Evolutionary conservation across 2,113 vertebrate species (phyloP), one percentile per base, ranked within the genome.

Genomic region (Chloropsis hardwickii): DNA sequence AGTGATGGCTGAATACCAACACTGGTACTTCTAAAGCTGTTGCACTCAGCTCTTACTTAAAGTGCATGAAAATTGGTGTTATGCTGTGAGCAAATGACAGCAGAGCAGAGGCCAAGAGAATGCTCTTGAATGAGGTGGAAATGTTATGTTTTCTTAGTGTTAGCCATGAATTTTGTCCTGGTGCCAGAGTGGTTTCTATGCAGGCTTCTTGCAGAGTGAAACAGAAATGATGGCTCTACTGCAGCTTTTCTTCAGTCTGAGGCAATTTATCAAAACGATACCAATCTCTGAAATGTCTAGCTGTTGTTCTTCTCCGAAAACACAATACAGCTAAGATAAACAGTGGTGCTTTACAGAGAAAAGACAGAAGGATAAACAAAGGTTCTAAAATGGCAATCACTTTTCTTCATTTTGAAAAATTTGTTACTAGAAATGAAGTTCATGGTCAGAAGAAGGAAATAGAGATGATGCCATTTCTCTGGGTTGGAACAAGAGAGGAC

Each of bases 261-360:
- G 58, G 76, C 58, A 73, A 93, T 95, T 90, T 83, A 88, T 93
- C 90, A 94, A 64, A 35, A 25, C 0, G 88, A 93, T 94, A 96
- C 14, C 50, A 90, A 88, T 95, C 94, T 96, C 91, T 84, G 61
- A 85, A 95, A 90, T 5, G 80, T 80, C 87, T 84, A 45, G 47
- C 56, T 86, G 86, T 88, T 95, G 74, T 82, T 92, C 42, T 78
- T 81, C 86, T 81, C 80, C 58, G 51, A 93, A 92, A 95, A 88
- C 45, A 86, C 35, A 91, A 91, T 73, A 40, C 31, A 70, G 29
- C 47, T 94, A 78, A 93, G 27, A 80, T 88, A 95, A 95, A 91
- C 66, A 82, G 35, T 73, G 54, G 20, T 74, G 22, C 17, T 94
- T 89, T 83, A 54, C 64, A 69, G 64, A n/a, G 50, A 94, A 82